Evolutionary conservation across 2,888 invertebrate genomes (phyloP).

Genomic region (Drosophila antonietae): DNA sequence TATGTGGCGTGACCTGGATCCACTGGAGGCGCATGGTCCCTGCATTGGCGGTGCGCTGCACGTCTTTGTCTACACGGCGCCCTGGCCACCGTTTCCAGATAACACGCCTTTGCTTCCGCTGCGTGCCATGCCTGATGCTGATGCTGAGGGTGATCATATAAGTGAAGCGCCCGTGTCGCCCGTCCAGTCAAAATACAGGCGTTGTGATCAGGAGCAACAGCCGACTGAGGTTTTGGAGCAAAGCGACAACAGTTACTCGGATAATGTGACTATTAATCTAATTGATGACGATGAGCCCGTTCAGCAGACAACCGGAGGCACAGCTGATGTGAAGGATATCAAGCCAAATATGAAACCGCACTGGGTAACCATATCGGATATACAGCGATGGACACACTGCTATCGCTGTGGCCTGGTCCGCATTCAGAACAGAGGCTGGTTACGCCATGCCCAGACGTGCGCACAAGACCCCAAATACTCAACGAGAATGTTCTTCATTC

Average conservation of each 20-base stretch:
- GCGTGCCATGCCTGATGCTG: neutral
- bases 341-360: constrained; percentile 12
- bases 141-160: neutral
- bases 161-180: neutral
- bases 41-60: constrained; percentile 20
- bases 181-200: neutral
- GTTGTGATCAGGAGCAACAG: neutral
- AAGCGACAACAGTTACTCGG: neutral
- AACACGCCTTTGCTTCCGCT: neutral
- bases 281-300: neutral
- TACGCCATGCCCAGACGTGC: constrained; percentile 42
- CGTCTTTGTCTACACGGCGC: constrained; percentile 28
- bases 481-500: constrained; percentile 37
- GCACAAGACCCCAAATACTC: constrained; percentile 31
- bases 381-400: constrained; percentile 30
- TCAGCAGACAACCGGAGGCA: neutral
- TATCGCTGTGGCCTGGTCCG: constrained; percentile 31
- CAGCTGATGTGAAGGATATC: neutral
- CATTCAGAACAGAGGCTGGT: constrained; percentile 20
- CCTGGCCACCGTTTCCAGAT: constrained; percentile 52
- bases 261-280: neutral
- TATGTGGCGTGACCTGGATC: constrained; percentile 10
- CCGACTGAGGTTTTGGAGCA: accelerated
- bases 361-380: constrained; percentile 32
- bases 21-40: constrained; percentile 9